Evolutionary conservation across 2,113 vertebrate species (phyloP), one percentile per base, ranked within the genome.

Genomic region (Campylomormyrus numenius): DNA sequence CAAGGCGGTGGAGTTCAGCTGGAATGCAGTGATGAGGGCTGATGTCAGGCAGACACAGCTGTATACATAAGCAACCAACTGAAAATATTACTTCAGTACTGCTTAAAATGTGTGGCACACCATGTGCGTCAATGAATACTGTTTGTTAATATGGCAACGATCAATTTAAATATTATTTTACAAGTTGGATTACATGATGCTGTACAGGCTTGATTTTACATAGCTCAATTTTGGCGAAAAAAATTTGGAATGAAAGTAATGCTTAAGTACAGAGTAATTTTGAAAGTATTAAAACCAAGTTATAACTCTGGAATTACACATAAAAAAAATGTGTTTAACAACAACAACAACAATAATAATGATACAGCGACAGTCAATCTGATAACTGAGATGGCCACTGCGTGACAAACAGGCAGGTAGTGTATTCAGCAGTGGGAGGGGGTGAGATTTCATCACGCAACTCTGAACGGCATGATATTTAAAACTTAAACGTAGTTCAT

Each of bases 131-230:
- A 89, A 94, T 17, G 77, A 83, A 39, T 19, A 45, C 35, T 83
- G 77, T 83, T 62, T 62, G 56, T 62, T n/a, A 62, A 17, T 35
- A 35, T 83, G 17, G 35, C 77, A 42, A 83, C 39, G 77, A 24
- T 42, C 15, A 83, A 83, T 13, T 83, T 42, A 83, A 83, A 83
- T 93, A 95, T 96, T 96, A 96, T 95, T 94, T 95, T 96, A 27
- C 66, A 31, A 31, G 31, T 35, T 74, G 27, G 31, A 35, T 74
- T 11, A 74, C 1, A n/a, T 70, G 3, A 74, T 74, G n/a, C 27
- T 74, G 13, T 15, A 74, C 66, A 74, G 31, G 31, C 3, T 31
- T 35, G 31, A 35, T 35, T 74, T 74, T 15, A 35, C 11, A 35
- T 35, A 74, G 31, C 27, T 31, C 27, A 11, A 74, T 35, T 74